A percentile compares a stretch with the other conserved stretches of the same genome.
Evolutionary conservation across 1,140 invertebrate species (phyloP).

Genomic region (Drosophila burlai): DNA sequence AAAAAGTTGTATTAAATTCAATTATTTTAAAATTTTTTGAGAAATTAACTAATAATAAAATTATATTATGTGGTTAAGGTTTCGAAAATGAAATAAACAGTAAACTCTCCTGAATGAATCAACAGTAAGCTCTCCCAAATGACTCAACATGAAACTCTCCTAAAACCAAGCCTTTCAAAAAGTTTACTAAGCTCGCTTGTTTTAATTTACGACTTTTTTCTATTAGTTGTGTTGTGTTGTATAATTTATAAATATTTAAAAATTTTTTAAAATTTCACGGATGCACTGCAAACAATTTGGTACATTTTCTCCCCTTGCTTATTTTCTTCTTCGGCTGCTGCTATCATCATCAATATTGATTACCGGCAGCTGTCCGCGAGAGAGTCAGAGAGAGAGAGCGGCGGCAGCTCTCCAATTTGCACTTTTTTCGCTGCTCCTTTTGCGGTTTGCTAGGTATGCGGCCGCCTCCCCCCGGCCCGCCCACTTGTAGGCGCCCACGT

Average conservation of each 20-base stretch:
- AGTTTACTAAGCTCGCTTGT: background rate
- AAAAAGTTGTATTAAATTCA: background rate
- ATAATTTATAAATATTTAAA: background rate
- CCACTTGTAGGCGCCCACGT: conserved; percentile 82
- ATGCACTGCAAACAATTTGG: conserved; percentile 41
- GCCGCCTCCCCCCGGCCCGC: conserved; percentile 41
- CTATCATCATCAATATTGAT: conserved; percentile 82
- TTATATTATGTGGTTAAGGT: no score
- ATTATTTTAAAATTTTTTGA: no score
- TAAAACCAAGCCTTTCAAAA: no score
- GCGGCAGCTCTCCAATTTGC: conserved; percentile 55
- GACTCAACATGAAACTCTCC: no score
- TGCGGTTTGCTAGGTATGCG: conserved; percentile 55
- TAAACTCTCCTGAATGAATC: no score
- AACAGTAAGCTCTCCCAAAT: no score
- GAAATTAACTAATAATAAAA: no score
- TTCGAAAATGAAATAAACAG: no score
- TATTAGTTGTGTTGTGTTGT: background rate
- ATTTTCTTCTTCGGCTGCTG: conserved; percentile 58
- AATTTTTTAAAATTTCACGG: no score
- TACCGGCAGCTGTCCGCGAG: conserved; percentile 78
- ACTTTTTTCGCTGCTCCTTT: conserved; percentile 51
- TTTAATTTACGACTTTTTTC: background rate
- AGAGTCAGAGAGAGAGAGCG: conserved; percentile 12
- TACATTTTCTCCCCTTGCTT: conserved; percentile 53